Evolutionary conservation across 2,797 vertebrate species (phyloP), one percentile per base, ranked within the genome.

Genomic region (Chrysolophus pictus): DNA sequence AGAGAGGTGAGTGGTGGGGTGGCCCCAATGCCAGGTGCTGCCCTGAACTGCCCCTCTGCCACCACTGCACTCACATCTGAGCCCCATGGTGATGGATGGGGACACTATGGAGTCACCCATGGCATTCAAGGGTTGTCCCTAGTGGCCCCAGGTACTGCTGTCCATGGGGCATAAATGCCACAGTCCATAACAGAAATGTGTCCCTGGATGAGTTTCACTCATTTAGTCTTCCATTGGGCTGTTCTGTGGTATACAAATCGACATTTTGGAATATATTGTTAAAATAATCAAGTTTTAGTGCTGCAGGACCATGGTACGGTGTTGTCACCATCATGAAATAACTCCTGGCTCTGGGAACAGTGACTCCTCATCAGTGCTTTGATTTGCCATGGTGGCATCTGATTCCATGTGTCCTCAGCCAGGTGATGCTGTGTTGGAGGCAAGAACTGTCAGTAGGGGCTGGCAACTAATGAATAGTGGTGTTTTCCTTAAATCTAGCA

Each of bases 1-100:
- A 99, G 98, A 98, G 99, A 99, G 99, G 99, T 99, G 96, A 98
- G 99, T 95, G 94, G 94, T 93, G 88, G 93, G 94, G 68, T 87
- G 71, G 62, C 41, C 83, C 41, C 0, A 4, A 28, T 9, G 1
- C 9, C 0, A 0, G 26, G 58, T 51, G 24, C 63, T 81, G 24
- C 26, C 26, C 35, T 0, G 3, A 28, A 41, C 12, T 55, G 74
- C 33, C n/a, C 37, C 46, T 53, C 5, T 55, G 53, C 53, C 53
- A 55, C 53, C 53, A 55, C 29, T 55, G 53, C 29, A 7, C 53
- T 29, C 53, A 55, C 0, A 1, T 13, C 26, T 4, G 1, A 55
- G 22, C 18, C 14, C 1, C 0, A 23, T n/a, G 23, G 41, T 10
- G 6, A 42, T 11, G 5, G 41, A 37, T 16, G 3, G 37, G 6